phyloP scores from a whole-genome alignment of 30 jellyfish, hydroid and myxozoan genomes.

The Rhopilema esculentum region DNA sequence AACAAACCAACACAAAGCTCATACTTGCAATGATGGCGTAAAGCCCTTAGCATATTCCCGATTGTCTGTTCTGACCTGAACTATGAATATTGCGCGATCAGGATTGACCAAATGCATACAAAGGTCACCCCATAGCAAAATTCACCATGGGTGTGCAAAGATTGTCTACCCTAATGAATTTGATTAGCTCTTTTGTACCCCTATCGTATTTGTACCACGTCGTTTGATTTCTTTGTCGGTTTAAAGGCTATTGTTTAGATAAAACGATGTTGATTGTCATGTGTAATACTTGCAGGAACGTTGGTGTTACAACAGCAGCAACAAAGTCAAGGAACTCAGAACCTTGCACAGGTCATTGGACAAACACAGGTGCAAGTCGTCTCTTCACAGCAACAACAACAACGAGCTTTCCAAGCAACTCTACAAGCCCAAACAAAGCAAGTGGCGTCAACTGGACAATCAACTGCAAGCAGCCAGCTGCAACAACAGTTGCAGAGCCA shows the following conservation, averaged over 20 bases:
- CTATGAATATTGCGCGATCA: too few species aligned
- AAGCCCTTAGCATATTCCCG: too few species aligned
- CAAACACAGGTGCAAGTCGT: slow-evolving; percentile 86
- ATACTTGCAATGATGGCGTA: too few species aligned
- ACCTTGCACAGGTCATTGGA: slow-evolving; percentile 75
- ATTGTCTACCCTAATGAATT: too few species aligned
- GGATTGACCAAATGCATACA: too few species aligned
- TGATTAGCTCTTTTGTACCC: too few species aligned
- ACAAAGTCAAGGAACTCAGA: slow-evolving; percentile 59
- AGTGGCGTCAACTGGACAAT: slow-evolving; percentile 50
- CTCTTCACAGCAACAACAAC: slow-evolving; percentile 85
- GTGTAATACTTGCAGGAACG: slow-evolving; percentile 42
- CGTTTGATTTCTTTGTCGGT: background rate
- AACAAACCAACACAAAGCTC: too few species aligned
- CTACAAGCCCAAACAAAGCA: slow-evolving; percentile 81
- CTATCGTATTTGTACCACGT: too few species aligned
- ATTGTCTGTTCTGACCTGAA: too few species aligned
- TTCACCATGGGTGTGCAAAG: too few species aligned
- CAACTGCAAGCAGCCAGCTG: slow-evolving; percentile 15
- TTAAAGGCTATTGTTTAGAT: background rate
- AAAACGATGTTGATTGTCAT: background rate
- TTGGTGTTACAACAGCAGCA: slow-evolving; percentile 91
- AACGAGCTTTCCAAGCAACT: slow-evolving; percentile 89
- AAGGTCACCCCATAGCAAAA: too few species aligned
- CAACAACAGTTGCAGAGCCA: slow-evolving; percentile 47